Conservation (phyloP, 2,113 vertebrate species). For the Melanerpes aurifrons region DNA sequence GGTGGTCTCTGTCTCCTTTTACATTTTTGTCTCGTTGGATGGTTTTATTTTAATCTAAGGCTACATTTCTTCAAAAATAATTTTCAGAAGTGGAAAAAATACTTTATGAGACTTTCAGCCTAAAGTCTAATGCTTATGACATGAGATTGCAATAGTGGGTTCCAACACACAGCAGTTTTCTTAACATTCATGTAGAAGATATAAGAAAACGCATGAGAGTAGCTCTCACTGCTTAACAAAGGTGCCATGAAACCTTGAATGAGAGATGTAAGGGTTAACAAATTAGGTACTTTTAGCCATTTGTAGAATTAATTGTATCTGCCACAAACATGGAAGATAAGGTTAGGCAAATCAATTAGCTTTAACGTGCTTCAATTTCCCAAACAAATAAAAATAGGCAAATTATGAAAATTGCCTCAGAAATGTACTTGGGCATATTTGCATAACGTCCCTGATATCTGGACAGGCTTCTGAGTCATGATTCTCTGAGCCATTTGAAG, state of each 20-base stretch:
- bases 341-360: neutral
- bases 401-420: neutral
- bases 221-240: neutral
- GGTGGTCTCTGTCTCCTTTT: neutral
- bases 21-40: fast-evolving
- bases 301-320: neutral
- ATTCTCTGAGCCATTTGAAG: neutral
- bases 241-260: neutral
- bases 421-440: neutral
- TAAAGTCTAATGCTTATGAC: neutral
- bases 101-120: neutral
- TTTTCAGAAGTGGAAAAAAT: neutral
- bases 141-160: neutral
- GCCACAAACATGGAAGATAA: neutral
- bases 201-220: neutral
- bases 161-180: neutral
- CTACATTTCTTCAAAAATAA: neutral
- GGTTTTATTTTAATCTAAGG: neutral
- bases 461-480: neutral
- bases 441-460: neutral
- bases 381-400: neutral
- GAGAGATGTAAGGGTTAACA: neutral
- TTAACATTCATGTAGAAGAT: neutral
- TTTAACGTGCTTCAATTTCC: neutral
- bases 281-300: neutral